Evolutionary conservation across 1,140 invertebrate genomes (phyloP).

Genomic region (Solen grandis): DNA sequence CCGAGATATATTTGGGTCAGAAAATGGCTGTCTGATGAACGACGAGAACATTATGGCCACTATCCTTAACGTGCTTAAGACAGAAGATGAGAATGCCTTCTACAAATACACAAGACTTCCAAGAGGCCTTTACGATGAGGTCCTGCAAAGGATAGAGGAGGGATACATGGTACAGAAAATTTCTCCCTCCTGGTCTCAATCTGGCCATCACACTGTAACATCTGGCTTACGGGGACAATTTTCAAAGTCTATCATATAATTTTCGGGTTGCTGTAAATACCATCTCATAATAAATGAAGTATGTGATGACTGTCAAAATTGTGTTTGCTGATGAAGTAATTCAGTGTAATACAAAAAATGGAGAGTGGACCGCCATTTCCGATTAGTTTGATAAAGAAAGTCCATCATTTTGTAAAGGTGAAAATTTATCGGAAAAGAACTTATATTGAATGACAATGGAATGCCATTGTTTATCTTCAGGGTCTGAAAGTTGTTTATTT

Average conservation of each 20-base stretch:
- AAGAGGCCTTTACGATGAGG: constrained; percentile 47
- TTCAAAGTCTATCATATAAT: constrained; percentile 37
- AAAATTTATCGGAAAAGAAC: too few relatives aligned
- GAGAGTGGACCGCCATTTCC: constrained; percentile 11
- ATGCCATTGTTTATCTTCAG: too few relatives aligned
- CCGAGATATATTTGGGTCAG: constrained; percentile 8
- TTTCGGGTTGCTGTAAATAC: constrained; percentile 46
- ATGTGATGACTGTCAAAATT: constrained; percentile 15
- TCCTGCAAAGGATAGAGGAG: constrained; percentile 40
- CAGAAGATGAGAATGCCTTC: constrained; percentile 34
- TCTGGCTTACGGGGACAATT: constrained; percentile 43
- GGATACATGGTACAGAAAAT: constrained; percentile 46
- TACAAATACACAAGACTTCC: constrained; percentile 52
- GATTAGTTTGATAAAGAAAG: constrained; percentile 9
- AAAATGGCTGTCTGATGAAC: constrained; percentile 23
- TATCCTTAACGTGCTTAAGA: constrained; percentile 37
- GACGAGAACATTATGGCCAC: constrained; percentile 25
- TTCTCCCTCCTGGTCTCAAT: constrained; percentile 50
- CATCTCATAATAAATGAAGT: constrained; percentile 45
- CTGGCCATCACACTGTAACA: constrained; percentile 43
- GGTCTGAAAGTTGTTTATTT: too few relatives aligned
- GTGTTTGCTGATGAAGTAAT: constrained; percentile 14
- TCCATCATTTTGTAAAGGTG: too few relatives aligned
- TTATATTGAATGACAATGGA: too few relatives aligned
- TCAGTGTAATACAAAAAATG: too few relatives aligned